A percentile compares a stretch with the other conserved stretches of the same genome.
phyloP scores from a whole-genome alignment of 2,113 vertebrate genomes.

The Siphamia tubifer region DNA sequence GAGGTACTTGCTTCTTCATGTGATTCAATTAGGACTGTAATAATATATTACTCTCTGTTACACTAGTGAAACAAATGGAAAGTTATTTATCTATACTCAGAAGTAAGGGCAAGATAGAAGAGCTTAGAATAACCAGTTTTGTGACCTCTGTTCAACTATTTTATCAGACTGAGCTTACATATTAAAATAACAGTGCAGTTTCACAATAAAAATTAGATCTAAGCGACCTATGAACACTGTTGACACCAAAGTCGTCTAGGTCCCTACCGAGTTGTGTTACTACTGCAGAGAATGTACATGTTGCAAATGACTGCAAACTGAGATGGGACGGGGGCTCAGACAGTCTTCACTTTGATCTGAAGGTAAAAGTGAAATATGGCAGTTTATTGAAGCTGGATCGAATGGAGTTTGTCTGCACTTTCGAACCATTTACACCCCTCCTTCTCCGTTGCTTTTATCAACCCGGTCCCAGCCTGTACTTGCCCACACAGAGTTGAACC shows the following conservation, averaged over 20 bases:
- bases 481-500: conserved; percentile 58
- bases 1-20: conserved; percentile 27
- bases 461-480: conserved; percentile 18
- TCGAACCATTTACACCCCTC: conserved; percentile 52
- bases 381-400: conserved; percentile 72
- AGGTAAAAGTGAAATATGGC: conserved; percentile 49
- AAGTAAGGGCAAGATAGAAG: background rate
- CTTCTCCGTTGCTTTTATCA: conserved; percentile 61
- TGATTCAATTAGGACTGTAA: conserved; percentile 48
- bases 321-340: conserved; percentile 61
- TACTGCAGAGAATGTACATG: conserved; percentile 15
- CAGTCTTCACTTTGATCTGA: conserved; percentile 68
- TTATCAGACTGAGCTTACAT: conserved; percentile 2
- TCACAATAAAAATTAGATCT: conserved; percentile 1
- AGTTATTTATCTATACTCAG: conserved; percentile 3
- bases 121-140: conserved; percentile 8
- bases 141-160: background rate
- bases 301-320: conserved; percentile 50
- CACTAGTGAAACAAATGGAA: conserved; percentile 20
- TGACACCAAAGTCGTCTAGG: background rate
- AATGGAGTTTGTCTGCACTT: conserved; percentile 71
- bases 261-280: background rate
- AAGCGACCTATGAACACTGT: background rate
- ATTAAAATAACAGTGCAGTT: conserved; percentile 35
- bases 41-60: conserved; percentile 10